Evolutionary conservation across 2,888 invertebrate species (phyloP).

Genomic region (Orthosia cruda): DNA sequence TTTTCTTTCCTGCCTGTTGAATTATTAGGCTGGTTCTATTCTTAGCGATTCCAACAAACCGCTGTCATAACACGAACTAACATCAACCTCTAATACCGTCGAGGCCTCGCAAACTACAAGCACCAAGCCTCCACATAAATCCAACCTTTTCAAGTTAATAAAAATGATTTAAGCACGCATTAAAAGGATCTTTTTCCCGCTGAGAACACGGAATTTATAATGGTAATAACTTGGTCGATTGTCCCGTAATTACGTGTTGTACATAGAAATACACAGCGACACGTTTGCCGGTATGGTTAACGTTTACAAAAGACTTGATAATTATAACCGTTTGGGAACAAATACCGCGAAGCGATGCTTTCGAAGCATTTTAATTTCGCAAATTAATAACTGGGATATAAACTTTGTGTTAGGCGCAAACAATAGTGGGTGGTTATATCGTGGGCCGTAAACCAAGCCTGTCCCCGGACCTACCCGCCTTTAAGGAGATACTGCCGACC

Average conservation of each 20-base stretch:
- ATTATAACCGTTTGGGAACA: conserved; percentile 62
- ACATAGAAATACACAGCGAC: conserved; percentile 60
- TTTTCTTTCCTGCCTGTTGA: not conserved
- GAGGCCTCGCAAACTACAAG: conserved; percentile 82
- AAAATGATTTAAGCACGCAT: conserved; percentile 90
- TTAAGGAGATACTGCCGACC: conserved; percentile 68
- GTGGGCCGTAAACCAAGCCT: conserved; percentile 65
- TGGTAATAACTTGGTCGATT: conserved; percentile 84
- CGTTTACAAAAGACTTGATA: conserved; percentile 60
- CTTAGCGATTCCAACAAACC: conserved; percentile 25
- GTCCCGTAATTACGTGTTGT: conserved; percentile 80
- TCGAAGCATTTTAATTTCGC: conserved; percentile 75
- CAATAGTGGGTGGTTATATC: conserved; percentile 75
- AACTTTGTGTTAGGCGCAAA: conserved; percentile 75
- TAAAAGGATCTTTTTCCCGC: conserved; percentile 86
- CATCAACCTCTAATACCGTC: conserved; percentile 76
- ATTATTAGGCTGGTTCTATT: conserved; percentile 12
- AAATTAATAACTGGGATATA: conserved; percentile 79
- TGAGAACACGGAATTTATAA: conserved; percentile 87
- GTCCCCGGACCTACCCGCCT: conserved; percentile 61
- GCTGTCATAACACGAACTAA: conserved; percentile 61
- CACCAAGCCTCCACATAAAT: conserved; percentile 85
- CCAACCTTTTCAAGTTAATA: conserved; percentile 90
- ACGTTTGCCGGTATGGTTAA: conserved; percentile 36
- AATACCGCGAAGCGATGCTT: conserved; percentile 64